phyloP scores from a whole-genome alignment of 2,113 vertebrate genomes.

The Paradisaea rubra region DNA sequence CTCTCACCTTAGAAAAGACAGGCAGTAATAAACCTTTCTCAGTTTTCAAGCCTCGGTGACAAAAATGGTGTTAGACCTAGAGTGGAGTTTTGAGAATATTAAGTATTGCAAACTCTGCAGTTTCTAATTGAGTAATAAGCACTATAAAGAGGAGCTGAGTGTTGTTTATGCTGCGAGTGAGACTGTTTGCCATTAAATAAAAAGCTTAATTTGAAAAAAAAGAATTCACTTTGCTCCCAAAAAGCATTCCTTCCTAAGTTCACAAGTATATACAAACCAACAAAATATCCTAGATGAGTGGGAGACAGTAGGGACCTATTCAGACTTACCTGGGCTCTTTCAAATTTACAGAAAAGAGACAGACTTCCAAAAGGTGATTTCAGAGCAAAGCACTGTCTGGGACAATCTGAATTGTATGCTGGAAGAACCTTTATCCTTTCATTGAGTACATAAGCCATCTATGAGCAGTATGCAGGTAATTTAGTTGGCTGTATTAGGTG shows the following conservation, averaged over 20 bases:
- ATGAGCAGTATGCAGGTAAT: neutral
- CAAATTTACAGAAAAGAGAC: neutral
- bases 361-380: neutral
- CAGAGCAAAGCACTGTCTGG: neutral
- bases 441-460: neutral
- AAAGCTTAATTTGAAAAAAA: neutral
- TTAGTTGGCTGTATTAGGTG: neutral
- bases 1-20: conserved; percentile 54
- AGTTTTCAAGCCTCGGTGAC: neutral
- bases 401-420: neutral
- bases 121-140: neutral
- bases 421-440: neutral
- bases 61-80: neutral
- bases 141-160: neutral
- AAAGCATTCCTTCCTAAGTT: neutral
- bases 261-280: neutral
- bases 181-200: neutral
- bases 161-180: neutral
- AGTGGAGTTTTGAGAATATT: neutral
- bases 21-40: conserved; percentile 35
- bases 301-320: neutral
- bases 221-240: neutral
- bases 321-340: neutral
- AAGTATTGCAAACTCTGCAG: neutral
- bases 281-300: neutral